Conservation (phyloP, 2,888 invertebrate species). For the Ectropis crepuscularia region DNA sequence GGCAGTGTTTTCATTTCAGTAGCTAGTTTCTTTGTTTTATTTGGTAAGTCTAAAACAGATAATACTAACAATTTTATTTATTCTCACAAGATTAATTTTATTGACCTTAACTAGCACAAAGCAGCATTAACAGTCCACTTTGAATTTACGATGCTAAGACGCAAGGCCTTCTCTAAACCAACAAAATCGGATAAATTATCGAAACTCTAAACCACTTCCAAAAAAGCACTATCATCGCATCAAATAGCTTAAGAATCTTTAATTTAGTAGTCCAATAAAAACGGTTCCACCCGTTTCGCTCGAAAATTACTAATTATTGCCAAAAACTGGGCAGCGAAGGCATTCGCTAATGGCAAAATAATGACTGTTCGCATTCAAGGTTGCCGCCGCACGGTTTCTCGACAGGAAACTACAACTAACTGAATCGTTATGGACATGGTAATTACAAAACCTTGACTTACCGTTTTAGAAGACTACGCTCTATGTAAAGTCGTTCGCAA, state of each 20-base stretch:
- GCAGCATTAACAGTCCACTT: too few relatives aligned
- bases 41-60: background rate
- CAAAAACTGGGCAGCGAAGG: constrained; percentile 71
- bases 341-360: constrained; percentile 77
- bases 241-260: constrained; percentile 30
- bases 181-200: constrained; percentile 1
- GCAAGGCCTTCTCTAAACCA: background rate
- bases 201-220: constrained; percentile 9
- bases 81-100: background rate
- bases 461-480: constrained; percentile 78
- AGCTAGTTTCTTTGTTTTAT: too few relatives aligned
- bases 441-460: constrained; percentile 81
- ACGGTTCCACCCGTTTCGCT: constrained; percentile 46
- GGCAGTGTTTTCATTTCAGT: too few relatives aligned
- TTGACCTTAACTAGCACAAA: constrained; percentile 1
- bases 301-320: constrained; percentile 64
- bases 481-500: constrained; percentile 61
- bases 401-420: constrained; percentile 77
- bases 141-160: too few relatives aligned
- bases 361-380: constrained; percentile 78
- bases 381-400: constrained; percentile 66
- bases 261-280: constrained; percentile 40
- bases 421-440: constrained; percentile 79
- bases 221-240: constrained; percentile 20
- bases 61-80: background rate